phyloP scores from a whole-genome alignment of 2,888 invertebrate species.

The Aplocera efformata region DNA sequence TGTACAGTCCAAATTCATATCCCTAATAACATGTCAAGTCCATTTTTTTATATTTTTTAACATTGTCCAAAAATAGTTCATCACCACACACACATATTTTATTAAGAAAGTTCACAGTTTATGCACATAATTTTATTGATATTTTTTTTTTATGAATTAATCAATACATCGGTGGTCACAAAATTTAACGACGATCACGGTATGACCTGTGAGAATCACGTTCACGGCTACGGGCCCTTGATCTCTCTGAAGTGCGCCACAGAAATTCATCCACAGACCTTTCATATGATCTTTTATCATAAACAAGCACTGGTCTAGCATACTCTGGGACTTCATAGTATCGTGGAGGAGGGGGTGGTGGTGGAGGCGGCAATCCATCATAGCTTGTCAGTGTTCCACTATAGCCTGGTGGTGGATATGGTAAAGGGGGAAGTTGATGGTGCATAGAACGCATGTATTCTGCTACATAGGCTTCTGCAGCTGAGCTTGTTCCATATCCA shows the following conservation, averaged over 20 bases:
- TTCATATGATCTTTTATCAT: slow-evolving; percentile 91
- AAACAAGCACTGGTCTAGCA: slow-evolving; percentile 81
- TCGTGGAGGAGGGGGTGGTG: slow-evolving; percentile 84
- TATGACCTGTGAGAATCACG: slow-evolving; percentile 81
- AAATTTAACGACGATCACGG: slow-evolving; percentile 79
- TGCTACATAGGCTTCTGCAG: slow-evolving; percentile 92
- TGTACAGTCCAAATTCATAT: slow-evolving; percentile 13
- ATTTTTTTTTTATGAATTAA: slow-evolving; percentile 50
- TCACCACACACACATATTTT: slow-evolving; percentile 67
- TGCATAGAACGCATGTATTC: slow-evolving; percentile 95
- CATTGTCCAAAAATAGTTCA: slow-evolving; percentile 53
- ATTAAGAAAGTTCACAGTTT: slow-evolving; percentile 78
- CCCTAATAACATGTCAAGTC: slow-evolving; percentile 8
- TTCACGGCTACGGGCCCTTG: slow-evolving; percentile 80
- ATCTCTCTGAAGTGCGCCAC: slow-evolving; percentile 88
- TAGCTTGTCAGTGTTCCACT: slow-evolving; percentile 75
- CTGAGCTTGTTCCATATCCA: slow-evolving; percentile 64
- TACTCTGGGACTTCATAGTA: slow-evolving; percentile 88
- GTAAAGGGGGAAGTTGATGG: slow-evolving; percentile 91
- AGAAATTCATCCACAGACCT: slow-evolving; percentile 93
- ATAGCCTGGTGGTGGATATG: slow-evolving; percentile 84
- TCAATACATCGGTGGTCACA: slow-evolving; percentile 64
- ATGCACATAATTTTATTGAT: slow-evolving; percentile 72
- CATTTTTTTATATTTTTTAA: slow-evolving; percentile 33
- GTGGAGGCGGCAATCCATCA: slow-evolving; percentile 84